Base-by-base conservation (phyloP, 2,113 vertebrate species). In the Elephantulus edwardii region DNA sequence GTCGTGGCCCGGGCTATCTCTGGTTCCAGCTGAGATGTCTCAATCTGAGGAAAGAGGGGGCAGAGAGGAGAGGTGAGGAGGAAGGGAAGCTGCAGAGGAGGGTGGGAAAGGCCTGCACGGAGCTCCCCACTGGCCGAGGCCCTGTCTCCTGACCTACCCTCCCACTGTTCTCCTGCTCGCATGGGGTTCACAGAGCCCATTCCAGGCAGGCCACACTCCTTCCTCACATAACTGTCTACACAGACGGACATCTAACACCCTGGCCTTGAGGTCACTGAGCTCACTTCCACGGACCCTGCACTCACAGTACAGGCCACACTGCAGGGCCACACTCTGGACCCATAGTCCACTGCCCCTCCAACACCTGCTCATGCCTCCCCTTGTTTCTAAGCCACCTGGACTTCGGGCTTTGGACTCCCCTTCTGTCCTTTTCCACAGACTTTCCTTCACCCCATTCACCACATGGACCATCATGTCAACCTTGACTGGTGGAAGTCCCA, bases 1-100 rank as follows among this genome's bases (percentile, higher is more conserved):
- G 96, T 94, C 0, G 98, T 99, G 91, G 98, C 98, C 96, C 35
- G 95, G 56, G 98, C 97, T 19, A 99, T 99, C 96, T 99, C 98
- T 0, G 98, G 98, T 97, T 99, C 98, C 78, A 99, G 96, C 48
- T 93, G 97, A 44, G 96, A 97, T 1, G 98, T 98, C 76, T 98
- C 97, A 33, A 99, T 99, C 99, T 99, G 97, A 52, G 95, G 92
- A 91, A 89, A 92, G 90, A 96, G 90, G 81, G 33, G 95, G 87
- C 3, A 91, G 70, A 68, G 92, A 38, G 33, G 64, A 0, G 6
- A 7, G 1, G 1, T 1, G 0, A 50, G 6, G 38, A 52, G 79
- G 20, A 38, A 83, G 44, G 79, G 22, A 0, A 0, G 35, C 46
- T 48, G 64, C 6, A 66, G 50, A 19, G n/a, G 22, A n/a, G 10